A percentile compares a stretch with the other conserved stretches of the same genome.
Evolutionary conservation across 1,140 invertebrate species (phyloP).

Genomic region (Neodiprion pinetum): DNA sequence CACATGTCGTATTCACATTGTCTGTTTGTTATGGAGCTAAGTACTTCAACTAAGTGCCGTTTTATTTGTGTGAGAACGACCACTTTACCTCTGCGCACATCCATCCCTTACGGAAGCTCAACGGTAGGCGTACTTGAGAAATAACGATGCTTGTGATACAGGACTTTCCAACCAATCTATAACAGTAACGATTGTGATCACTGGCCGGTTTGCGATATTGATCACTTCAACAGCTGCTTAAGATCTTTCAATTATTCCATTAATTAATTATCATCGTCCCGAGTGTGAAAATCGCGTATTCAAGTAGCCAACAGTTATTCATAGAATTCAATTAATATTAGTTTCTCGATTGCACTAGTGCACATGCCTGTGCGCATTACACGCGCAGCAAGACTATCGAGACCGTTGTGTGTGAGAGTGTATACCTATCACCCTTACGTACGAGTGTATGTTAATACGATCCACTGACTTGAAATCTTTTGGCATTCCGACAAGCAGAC

Average conservation of each 20-base stretch:
- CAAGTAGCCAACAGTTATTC: background rate
- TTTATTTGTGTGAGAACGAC: constrained; percentile 62
- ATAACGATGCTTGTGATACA: background rate
- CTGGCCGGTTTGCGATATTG: no score
- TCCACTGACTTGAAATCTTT: constrained; percentile 57
- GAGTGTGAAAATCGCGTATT: background rate
- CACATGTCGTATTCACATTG: constrained; percentile 61
- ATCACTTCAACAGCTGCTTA: no score
- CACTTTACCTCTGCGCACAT: constrained; percentile 36
- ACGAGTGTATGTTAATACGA: background rate
- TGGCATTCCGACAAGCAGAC: constrained; percentile 63
- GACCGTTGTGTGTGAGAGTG: no score
- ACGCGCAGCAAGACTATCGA: no score
- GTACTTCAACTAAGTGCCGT: constrained; percentile 59
- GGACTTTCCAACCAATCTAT: background rate
- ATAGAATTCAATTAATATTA: constrained; percentile 1
- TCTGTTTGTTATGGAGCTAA: constrained; percentile 55
- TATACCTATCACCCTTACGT: no score
- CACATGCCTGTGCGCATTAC: no score
- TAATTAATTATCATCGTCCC: no score
- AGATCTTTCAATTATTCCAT: no score
- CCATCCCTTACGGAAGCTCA: background rate
- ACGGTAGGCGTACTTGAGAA: background rate
- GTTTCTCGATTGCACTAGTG: background rate
- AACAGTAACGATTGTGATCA: background rate